Evolutionary conservation across 37 sponge, comb jelly and placozoan species (phyloP).

Genomic region (Halisarca cf. caerulea): DNA sequence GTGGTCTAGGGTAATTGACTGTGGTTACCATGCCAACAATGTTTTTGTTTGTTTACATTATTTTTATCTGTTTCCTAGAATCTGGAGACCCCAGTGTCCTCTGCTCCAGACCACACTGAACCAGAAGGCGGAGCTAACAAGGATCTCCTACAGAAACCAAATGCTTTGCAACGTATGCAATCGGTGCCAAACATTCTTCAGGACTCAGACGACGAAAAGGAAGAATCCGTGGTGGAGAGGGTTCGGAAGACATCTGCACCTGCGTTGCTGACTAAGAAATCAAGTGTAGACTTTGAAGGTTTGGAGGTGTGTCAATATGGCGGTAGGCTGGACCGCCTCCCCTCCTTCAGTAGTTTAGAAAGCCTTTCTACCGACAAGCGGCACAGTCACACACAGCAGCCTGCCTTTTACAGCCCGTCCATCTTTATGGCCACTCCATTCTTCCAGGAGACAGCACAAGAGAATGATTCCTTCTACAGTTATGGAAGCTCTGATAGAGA

Average conservation of each 20-base stretch:
- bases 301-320: neutral
- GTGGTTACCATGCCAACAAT: too few relatives aligned
- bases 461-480: neutral
- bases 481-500: neutral
- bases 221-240: neutral
- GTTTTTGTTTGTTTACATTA: too few relatives aligned
- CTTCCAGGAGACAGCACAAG: neutral
- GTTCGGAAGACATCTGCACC: conserved; percentile 9
- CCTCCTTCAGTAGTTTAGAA: neutral
- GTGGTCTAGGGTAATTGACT: too few relatives aligned
- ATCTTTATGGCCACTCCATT: too few relatives aligned
- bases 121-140: too few relatives aligned
- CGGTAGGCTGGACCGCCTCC: neutral
- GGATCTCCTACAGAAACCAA: neutral
- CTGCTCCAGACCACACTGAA: too few relatives aligned
- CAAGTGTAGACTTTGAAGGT: neutral
- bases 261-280: conserved; percentile 3
- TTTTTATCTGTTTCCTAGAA: too few relatives aligned
- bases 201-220: neutral
- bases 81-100: too few relatives aligned
- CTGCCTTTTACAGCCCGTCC: neutral
- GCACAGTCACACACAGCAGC: neutral
- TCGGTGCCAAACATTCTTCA: neutral
- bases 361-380: neutral
- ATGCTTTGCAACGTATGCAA: neutral